Conservation (phyloP, 1,140 invertebrate species). For the Helicoverpa zea region DNA sequence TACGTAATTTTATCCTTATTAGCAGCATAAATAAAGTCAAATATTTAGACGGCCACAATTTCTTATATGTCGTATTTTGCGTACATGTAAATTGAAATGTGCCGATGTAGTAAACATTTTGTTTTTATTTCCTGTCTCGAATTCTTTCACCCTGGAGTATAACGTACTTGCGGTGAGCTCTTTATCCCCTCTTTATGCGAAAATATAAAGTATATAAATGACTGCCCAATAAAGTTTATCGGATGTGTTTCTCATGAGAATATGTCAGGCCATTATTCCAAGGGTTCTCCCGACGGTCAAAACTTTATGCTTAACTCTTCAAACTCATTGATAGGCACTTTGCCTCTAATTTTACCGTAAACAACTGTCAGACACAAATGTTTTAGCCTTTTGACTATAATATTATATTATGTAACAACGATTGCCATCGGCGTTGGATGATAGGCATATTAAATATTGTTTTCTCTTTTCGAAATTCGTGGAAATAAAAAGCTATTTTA, state of each 20-base stretch:
- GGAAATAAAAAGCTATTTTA: too few species aligned
- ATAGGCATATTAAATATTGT: not conserved
- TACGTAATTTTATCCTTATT: not conserved
- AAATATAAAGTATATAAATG: conserved; percentile 47
- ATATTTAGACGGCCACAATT: not conserved
- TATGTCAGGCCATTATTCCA: conserved; percentile 48
- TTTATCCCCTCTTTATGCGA: conserved; percentile 42
- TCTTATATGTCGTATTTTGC: not conserved
- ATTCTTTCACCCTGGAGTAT: conserved; percentile 30
- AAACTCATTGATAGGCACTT: conserved; percentile 54
- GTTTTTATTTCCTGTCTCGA: conserved; percentile 31
- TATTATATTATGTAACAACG: not conserved
- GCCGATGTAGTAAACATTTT: conserved; percentile 14
- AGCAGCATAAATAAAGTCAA: not conserved
- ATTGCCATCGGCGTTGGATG: not conserved
- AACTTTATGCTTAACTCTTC: conserved; percentile 55
- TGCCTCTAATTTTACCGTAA: conserved; percentile 35
- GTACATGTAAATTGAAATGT: conserved; percentile 36
- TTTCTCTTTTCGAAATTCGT: too few species aligned
- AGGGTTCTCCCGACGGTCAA: conserved; percentile 55
- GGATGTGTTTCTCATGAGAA: conserved; percentile 48
- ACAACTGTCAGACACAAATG: conserved; percentile 39
- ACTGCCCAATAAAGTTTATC: conserved; percentile 50
- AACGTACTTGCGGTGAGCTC: conserved; percentile 34
- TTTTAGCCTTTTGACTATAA: conserved; percentile 13